phyloP scores from a whole-genome alignment of 2,113 vertebrate genomes.

The Rattus rattus region DNA sequence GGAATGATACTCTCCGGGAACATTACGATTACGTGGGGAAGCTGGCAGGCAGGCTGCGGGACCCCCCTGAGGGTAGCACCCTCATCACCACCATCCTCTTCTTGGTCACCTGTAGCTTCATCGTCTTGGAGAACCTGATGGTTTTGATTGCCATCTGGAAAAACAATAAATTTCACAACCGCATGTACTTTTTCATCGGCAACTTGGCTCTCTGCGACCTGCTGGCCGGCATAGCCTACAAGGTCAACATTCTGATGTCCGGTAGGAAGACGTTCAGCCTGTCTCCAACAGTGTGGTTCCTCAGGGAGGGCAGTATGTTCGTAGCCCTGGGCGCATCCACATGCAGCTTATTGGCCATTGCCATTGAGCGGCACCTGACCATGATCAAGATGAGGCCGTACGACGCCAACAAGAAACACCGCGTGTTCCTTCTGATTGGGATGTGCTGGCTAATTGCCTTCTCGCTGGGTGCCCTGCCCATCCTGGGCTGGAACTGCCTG shows the following conservation, averaged over 20 bases:
- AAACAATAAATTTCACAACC: conserved; percentile 96
- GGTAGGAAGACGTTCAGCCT: conserved; percentile 93
- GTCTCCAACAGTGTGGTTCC: conserved; percentile 92
- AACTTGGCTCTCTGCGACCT: conserved; percentile 98
- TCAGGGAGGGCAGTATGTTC: conserved; percentile 97
- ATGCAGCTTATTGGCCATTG: conserved; percentile 96
- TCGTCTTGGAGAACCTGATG: conserved; percentile 96
- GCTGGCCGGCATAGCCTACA: conserved; percentile 93
- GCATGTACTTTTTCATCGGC: conserved; percentile 99
- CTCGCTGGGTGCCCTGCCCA: conserved; percentile 93
- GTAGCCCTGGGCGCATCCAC: conserved; percentile 95
- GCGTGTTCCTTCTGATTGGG: conserved; percentile 96
- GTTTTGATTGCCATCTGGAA: conserved; percentile 97
- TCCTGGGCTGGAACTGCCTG: conserved; percentile 97
- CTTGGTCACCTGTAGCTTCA: conserved; percentile 93
- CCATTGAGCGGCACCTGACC: conserved; percentile 96
- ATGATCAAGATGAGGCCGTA: conserved; percentile 99
- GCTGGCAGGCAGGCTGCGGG: conserved; percentile 85
- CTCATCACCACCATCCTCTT: conserved; percentile 87
- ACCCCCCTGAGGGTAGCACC: conserved; percentile 79
- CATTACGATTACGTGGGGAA: conserved; percentile 97
- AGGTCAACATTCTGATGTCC: conserved; percentile 95
- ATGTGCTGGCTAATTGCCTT: conserved; percentile 95
- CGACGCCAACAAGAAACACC: conserved; percentile 94
- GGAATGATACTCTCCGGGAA: conserved; percentile 81